Percentiles rank a stretch among this genome's conserved stretches.
Evolutionary conservation across 2,797 vertebrate genomes (phyloP).

Genomic region (Parauchenoglanis punctatus): DNA sequence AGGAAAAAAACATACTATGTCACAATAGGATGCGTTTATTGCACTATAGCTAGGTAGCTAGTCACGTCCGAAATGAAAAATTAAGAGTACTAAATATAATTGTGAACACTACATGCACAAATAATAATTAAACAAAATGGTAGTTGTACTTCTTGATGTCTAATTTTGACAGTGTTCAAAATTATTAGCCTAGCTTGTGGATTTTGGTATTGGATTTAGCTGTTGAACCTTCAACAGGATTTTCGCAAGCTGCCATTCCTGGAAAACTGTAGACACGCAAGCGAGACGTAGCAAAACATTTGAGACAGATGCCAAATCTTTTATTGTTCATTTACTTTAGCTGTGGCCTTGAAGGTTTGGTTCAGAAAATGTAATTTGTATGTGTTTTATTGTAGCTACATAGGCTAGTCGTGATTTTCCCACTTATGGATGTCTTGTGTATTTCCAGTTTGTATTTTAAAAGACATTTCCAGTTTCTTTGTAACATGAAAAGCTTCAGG

Average conservation of each 20-base stretch:
- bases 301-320: neutral
- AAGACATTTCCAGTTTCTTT: neutral
- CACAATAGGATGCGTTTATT: neutral
- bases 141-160: neutral
- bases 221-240: neutral
- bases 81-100: neutral
- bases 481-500: neutral
- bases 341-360: neutral
- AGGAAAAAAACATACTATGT: neutral
- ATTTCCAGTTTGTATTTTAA: neutral
- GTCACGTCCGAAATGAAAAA: neutral
- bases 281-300: neutral
- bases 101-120: neutral
- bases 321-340: neutral
- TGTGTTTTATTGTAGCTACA: neutral
- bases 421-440: neutral
- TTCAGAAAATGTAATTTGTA: neutral
- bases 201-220: neutral
- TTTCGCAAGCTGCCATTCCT: neutral
- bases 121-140: neutral
- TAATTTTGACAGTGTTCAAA: neutral
- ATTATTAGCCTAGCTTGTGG: neutral
- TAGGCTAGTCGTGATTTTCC: neutral
- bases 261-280: neutral
- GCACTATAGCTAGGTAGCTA: neutral